Evolutionary conservation across 2,888 invertebrate species (phyloP).

Genomic region (Monoplex corrugatus): DNA sequence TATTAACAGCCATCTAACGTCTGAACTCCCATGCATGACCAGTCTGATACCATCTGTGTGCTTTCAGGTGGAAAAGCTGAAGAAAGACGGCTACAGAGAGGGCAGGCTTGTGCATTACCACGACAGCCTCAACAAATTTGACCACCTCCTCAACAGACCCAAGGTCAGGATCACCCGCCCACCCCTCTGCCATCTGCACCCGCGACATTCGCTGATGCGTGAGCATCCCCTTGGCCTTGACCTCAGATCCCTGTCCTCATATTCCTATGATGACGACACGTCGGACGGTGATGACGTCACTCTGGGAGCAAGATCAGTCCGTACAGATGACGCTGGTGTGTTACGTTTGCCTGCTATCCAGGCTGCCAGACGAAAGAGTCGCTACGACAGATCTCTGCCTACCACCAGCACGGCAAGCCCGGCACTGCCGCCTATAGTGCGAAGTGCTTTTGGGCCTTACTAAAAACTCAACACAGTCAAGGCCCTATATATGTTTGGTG

Average conservation of each 20-base stretch:
- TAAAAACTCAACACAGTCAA: neutral
- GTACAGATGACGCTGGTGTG: neutral
- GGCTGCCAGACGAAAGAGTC: neutral
- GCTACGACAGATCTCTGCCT: neutral
- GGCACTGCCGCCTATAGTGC: neutral
- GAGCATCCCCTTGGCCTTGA: neutral
- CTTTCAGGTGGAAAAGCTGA: constrained; percentile 37
- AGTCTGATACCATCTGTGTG: neutral
- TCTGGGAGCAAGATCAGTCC: neutral
- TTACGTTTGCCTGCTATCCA: constrained; percentile 39
- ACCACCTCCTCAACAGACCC: constrained; percentile 39
- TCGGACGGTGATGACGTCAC: neutral
- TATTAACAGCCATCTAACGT: neutral
- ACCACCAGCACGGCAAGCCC: neutral
- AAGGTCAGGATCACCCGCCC: neutral
- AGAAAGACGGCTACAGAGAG: constrained; percentile 44
- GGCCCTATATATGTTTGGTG: neutral
- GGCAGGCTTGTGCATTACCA: constrained; percentile 49
- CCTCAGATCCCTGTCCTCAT: neutral
- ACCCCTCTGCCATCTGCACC: neutral
- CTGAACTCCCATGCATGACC: neutral
- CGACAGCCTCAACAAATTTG: constrained; percentile 43
- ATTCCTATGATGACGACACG: neutral
- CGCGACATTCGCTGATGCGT: neutral
- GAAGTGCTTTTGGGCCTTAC: constrained; percentile 35